A percentile compares a stretch with the other conserved stretches of the same genome.
Conservation (phyloP, 2,113 vertebrate species). For the Mesoclemmys tuberculata region DNA sequence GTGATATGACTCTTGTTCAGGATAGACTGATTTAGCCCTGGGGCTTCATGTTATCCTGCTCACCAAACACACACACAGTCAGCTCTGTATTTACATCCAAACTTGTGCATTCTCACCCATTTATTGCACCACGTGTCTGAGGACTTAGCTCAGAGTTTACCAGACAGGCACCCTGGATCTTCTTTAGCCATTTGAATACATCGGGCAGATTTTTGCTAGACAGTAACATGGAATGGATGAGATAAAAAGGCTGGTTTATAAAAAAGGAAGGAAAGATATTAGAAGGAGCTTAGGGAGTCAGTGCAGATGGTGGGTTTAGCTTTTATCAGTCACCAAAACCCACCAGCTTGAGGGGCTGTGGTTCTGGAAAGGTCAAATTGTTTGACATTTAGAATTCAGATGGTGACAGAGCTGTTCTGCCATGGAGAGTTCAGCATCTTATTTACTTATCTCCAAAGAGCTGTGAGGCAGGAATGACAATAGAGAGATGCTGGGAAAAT, state of each 20-base stretch:
- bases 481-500: neutral
- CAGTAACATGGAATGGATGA: neutral
- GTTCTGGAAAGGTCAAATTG: neutral
- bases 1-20: neutral
- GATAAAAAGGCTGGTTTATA: slow-evolving; percentile 3
- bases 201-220: neutral
- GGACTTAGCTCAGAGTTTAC: neutral
- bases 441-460: neutral
- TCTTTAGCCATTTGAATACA: neutral
- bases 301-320: slow-evolving; percentile 28
- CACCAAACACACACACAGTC: neutral
- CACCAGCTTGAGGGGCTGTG: neutral
- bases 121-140: neutral
- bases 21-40: neutral
- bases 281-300: neutral
- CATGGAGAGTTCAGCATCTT: neutral
- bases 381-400: neutral
- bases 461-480: neutral
- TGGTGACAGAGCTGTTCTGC: neutral
- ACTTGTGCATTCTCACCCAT: neutral
- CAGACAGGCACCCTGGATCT: neutral
- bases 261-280: slow-evolving; percentile 23
- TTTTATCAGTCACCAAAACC: neutral
- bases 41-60: neutral
- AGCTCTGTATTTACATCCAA: neutral